Base-by-base conservation (phyloP, 2,888 invertebrate species). In the Junonia oenone region DNA sequence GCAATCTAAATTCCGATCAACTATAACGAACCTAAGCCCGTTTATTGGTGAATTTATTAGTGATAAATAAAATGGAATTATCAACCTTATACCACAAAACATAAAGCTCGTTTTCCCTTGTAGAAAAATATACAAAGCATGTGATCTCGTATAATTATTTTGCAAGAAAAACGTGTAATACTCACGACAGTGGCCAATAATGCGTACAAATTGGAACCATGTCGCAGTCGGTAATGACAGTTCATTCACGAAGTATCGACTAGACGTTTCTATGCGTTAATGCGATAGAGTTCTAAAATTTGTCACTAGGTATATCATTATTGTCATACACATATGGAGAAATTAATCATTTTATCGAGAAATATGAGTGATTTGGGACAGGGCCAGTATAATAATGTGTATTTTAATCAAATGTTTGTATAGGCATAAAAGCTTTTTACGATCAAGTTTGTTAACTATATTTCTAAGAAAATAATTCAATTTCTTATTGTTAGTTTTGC, bases 361-460 rank as follows among this genome's bases (percentile, higher is more conserved):
- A 46, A 47, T 54, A 46, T 43, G 50, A 38, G 40, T 50, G 50
- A 58, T 51, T 46, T 40, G 50, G 57, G 40, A 40, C 57, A 58
- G 14, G 57, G 54, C 14, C 57, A 45, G 19, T 45, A 47, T 27
- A 45, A n/a, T n/a, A n/a, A n/a, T n/a, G n/a, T 29, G 27, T 17
- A 31, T 46, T 31, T 46, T 17, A 8, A 26, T 43, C 13, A 43
- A 43, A 26, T 22, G 22, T 13, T 26, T 43, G 22, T 26, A 43
- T 22, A 11, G 19, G 19, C 19, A 43, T 43, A 13, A 43, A 43
- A 26, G 14, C 26, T 26, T 14, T 26, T 11, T 13, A 43, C 13
- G 43, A 26, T 13, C n/a, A 22, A 1, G 31, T n/a, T 1, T n/a
- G 2, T n/a, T 33, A 2, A 33, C n/a, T n/a, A n/a, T n/a, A n/a